Evolutionary conservation across 2,113 vertebrate species (phyloP), one percentile per base, ranked within the genome.

Genomic region (Ptilonorhynchus violaceus): DNA sequence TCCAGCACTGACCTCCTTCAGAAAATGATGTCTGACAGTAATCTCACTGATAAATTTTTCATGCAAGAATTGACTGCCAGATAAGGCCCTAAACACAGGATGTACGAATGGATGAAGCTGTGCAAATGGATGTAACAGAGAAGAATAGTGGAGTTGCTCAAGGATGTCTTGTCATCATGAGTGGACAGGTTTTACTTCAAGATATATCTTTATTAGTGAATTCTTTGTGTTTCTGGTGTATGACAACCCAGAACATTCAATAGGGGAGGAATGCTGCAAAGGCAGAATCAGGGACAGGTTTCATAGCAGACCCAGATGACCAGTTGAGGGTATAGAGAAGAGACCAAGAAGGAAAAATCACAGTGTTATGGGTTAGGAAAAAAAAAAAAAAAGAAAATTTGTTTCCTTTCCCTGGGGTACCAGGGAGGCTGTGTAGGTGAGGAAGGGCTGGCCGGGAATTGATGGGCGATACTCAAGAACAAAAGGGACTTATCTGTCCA

Each of bases 41-140:
- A 93, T 88, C 72, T 88, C 60, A 18, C 41, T 77, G 88, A 84
- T 88, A 89, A 91, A 94, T 88, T 86, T 90, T 90, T 89, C 83
- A 78, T 84, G 39, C 84, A 88, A 88, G 82, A 86, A 31, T 44
- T 84, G 56, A 31, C 75, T 90, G 55, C 64, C 2, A 3, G 76
- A 74, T 83, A 63, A 90, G 68, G 18, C 46, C 50, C 78, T 74
- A 80, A 93, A 79, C 67, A 88, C 7, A 62, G 58, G 42, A 50
- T 69, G 31, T 69, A 74, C 50, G 70, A 88, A 90, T 55, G 59
- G 63, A n/a, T 53, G 41, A 73, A 72, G 25, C 44, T 3, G 6
- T 59, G 53, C n/a, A 56, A 84, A 58, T 37, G n/a, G 63, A 55
- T 70, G 24, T 83, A 90, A 73, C 1, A 3, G 62, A 84, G 56